These are phyloP conservation scores for Triplophysa dalaica DNA, from an alignment of 2,113 vertebrate genomes.

Conservation along the genomic window DNA sequence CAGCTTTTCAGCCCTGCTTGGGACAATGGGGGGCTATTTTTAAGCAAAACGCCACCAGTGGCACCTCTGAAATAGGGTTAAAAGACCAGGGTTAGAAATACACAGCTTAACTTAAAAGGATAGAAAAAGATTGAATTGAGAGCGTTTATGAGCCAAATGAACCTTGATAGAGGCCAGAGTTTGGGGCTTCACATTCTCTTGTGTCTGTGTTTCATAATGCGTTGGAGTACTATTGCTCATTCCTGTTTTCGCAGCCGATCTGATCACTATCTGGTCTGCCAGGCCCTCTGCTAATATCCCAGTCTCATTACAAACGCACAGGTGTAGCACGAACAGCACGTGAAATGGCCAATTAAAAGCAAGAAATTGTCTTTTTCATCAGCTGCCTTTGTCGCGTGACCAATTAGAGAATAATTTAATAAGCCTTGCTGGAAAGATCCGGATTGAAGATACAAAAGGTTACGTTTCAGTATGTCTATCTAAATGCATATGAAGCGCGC, in stretches of 20 bases:
- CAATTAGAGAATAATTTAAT: slow-evolving; percentile 95
- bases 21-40: slow-evolving; percentile 76
- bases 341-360: slow-evolving; percentile 95
- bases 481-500: slow-evolving; percentile 72
- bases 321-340: slow-evolving; percentile 86
- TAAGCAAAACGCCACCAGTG: slow-evolving; percentile 66
- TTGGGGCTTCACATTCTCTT: slow-evolving; percentile 29
- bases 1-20: slow-evolving; percentile 64
- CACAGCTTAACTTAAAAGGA: slow-evolving; percentile 32
- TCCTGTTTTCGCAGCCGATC: slow-evolving; percentile 62
- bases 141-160: slow-evolving; percentile 45
- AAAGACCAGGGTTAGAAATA: slow-evolving; percentile 47
- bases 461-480: slow-evolving; percentile 80
- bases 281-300: slow-evolving; percentile 85
- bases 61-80: slow-evolving; percentile 59
- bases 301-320: slow-evolving; percentile 91
- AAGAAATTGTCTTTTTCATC: slow-evolving; percentile 92
- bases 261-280: slow-evolving; percentile 85
- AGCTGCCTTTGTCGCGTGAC: slow-evolving; percentile 89
- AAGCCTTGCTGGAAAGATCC: slow-evolving; percentile 82
- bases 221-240: slow-evolving; percentile 23
- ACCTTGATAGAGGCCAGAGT: slow-evolving; percentile 35
- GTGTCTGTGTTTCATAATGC: slow-evolving; percentile 37
- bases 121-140: slow-evolving; percentile 7
- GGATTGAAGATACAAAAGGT: slow-evolving; percentile 88